Conservation (phyloP, 2,888 invertebrate species). For the Parnassius glacialis region DNA sequence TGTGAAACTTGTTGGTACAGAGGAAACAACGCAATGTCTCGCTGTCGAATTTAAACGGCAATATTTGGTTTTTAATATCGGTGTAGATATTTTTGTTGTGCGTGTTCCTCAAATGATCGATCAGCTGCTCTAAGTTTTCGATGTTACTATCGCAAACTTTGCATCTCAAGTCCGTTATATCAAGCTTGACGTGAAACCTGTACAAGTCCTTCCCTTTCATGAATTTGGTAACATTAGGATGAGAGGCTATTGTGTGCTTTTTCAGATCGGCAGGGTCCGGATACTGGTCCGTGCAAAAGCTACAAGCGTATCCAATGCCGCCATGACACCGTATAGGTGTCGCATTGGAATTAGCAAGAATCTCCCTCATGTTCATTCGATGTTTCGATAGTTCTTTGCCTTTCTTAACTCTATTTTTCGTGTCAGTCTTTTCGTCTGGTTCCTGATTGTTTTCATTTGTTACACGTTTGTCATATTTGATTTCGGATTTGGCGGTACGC, state of each 20-base stretch:
- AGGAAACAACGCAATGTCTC: slow-evolving; percentile 38
- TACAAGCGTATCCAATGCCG: slow-evolving; percentile 49
- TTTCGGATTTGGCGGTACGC: slow-evolving; percentile 30
- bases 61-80: slow-evolving; percentile 44
- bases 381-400: slow-evolving; percentile 44
- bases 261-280: slow-evolving; percentile 47
- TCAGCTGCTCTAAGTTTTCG: slow-evolving; percentile 36
- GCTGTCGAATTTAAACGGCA: slow-evolving; percentile 50
- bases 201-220: slow-evolving; percentile 38
- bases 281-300: slow-evolving; percentile 46
- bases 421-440: slow-evolving; percentile 1
- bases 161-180: slow-evolving; percentile 49
- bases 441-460: slow-evolving; percentile 16
- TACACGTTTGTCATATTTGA: slow-evolving; percentile 16
- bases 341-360: slow-evolving; percentile 52
- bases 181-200: slow-evolving; percentile 48
- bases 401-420: slow-evolving; percentile 26
- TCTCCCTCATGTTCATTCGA: slow-evolving; percentile 43
- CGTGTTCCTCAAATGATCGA: slow-evolving; percentile 34
- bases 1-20: slow-evolving; percentile 40
- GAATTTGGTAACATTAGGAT: slow-evolving; percentile 41
- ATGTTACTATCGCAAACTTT: slow-evolving; percentile 35
- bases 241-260: slow-evolving; percentile 43
- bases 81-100: slow-evolving; percentile 38
- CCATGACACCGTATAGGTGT: slow-evolving; percentile 51